Evolutionary conservation across 1,140 invertebrate genomes (phyloP).

Genomic region (Leptestheria dahalacensis): DNA sequence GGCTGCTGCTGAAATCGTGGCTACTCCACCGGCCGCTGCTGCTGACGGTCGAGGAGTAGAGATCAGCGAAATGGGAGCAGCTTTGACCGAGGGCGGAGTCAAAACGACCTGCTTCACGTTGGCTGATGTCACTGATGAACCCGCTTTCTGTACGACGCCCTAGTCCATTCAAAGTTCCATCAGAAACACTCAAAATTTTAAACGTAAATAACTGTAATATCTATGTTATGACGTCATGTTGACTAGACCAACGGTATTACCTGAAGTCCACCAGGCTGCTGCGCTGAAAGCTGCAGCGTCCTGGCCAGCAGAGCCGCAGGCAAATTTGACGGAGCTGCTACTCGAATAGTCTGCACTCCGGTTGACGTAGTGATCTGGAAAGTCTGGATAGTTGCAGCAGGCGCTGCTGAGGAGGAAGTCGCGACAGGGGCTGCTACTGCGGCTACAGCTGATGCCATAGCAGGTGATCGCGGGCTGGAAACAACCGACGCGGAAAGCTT

Average conservation of each 20-base stretch:
- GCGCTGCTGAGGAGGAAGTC: slow-evolving; percentile 8
- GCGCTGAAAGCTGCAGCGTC: slow-evolving; percentile 13
- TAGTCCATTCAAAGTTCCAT: background rate
- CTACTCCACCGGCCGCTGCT: background rate
- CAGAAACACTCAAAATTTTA: background rate
- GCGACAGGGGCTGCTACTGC: slow-evolving; percentile 15
- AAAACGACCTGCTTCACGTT: background rate
- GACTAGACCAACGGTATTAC: too few species aligned
- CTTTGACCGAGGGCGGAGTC: background rate
- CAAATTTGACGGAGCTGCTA: slow-evolving; percentile 24
- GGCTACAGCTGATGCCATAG: background rate
- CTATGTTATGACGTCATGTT: too few species aligned
- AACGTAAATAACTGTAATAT: background rate
- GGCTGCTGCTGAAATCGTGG: background rate
- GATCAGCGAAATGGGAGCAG: background rate
- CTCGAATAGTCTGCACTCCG: slow-evolving; percentile 35
- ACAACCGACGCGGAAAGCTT: too few species aligned
- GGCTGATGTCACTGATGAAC: background rate
- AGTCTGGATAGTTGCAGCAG: slow-evolving; percentile 22
- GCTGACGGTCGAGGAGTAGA: background rate
- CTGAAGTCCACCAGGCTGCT: slow-evolving; percentile 11
- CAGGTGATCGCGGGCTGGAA: background rate
- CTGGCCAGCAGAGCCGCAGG: slow-evolving; percentile 11
- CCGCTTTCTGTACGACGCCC: background rate
- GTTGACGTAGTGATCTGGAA: slow-evolving; percentile 32